phyloP scores from a whole-genome alignment of 1,140 invertebrate genomes.

The Monomorium pharaonis region DNA sequence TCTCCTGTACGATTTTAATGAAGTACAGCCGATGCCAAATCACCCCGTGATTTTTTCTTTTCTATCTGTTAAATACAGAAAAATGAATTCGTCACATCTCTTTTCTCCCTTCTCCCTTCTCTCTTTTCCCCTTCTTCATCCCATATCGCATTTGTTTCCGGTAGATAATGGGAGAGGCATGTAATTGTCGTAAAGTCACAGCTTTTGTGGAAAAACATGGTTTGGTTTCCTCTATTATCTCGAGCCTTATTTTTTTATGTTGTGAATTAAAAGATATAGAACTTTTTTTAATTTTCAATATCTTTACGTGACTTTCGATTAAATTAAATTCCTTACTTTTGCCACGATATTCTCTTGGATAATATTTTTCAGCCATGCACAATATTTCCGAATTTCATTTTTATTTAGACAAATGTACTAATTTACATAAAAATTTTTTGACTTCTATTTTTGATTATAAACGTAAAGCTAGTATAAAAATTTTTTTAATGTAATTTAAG shows the following conservation, averaged over 20 bases:
- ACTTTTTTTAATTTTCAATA: not conserved
- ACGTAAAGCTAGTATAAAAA: not conserved
- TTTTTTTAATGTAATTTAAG: constrained; percentile 4
- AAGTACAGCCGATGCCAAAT: constrained; percentile 84
- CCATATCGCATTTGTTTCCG: constrained; percentile 28
- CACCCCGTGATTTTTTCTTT: constrained; percentile 66
- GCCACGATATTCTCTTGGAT: not conserved
- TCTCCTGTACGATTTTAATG: constrained; percentile 80
- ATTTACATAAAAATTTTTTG: not conserved
- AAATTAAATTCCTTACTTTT: constrained; percentile 12
- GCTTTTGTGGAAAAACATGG: not conserved
- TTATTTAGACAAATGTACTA: not conserved
- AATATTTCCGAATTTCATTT: not conserved
- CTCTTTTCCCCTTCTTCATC: not conserved
- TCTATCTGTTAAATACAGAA: constrained; percentile 33
- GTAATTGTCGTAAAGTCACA: constrained; percentile 43
- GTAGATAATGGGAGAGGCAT: constrained; percentile 16
- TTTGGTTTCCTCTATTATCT: not conserved
- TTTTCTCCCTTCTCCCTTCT: not conserved
- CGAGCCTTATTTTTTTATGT: not conserved
- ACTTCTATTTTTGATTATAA: not conserved
- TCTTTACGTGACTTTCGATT: not conserved
- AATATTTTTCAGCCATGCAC: not conserved
- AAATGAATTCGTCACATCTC: constrained; percentile 18
- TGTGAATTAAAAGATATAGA: constrained; percentile 1